Base-by-base conservation (phyloP, 2,888 invertebrate species). In the Temnothorax ravouxi region DNA sequence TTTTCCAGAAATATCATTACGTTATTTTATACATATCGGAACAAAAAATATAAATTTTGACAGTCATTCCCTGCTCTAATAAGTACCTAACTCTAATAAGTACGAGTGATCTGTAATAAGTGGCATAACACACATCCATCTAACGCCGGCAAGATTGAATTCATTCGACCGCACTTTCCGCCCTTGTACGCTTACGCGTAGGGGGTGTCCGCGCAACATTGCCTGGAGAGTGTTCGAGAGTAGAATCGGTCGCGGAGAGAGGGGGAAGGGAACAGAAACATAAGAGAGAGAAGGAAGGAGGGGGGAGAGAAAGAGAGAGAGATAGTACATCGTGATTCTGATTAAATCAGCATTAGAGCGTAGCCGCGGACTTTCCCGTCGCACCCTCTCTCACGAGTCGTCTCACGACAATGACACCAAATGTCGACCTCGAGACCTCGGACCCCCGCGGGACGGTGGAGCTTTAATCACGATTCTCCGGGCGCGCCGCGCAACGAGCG, bases 271-370 rank as follows among this genome's bases (percentile, higher is more conserved):
- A 15, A 54, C 13, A 66, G 66, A 56, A 56, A 67, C 44, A 54
- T 41, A 29, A 50, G 25, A 38, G 62, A 64, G 56, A 25, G 38
- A 54, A 11, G 21, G 54, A 41, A 15, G 41, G 41, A 52, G 52
- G 15, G 9, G 8, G 15, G n/a, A 21, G n/a, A 38, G 34, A 38
- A 25, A 21, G 21, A 50, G 47, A 52, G 38, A 29, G 50, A 41
- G 4, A 76, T 2, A 52, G 18, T 41, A 29, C 86, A 83, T 89
- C 87, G 88, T 87, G 92, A 91, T 92, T 92, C 93, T 93, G 94
- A 94, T 94, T 94, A 94, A 94, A 94, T 94, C 94, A 94, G 94
- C 94, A 94, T 94, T 93, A 94, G 90, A 91, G 90, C 87, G 89
- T 89, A 64, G 88, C 87, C 88, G 89, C 89, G 91, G 90, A 88